Evolutionary conservation across 2,797 vertebrate genomes (phyloP), one percentile per base, ranked within the genome.

Genomic region (Channa striata): DNA sequence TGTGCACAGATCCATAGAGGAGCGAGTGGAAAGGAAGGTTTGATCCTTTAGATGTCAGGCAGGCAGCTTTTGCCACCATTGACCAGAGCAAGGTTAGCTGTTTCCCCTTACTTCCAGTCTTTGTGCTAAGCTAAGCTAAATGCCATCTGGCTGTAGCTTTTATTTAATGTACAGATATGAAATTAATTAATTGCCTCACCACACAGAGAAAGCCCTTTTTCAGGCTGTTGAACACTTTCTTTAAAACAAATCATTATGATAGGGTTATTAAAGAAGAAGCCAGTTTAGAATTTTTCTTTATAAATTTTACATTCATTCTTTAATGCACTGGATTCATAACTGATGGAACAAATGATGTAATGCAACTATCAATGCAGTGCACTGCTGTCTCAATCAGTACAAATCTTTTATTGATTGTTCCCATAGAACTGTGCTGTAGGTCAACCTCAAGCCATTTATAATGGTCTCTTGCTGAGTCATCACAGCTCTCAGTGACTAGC

Each of bases 401-500:
- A n/a, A 34, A 25, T 6, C 47, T 33, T n/a, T 52, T 51, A 56
- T 58, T 46, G 48, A 21, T 36, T 51, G 11, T 60, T 48, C 50
- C 37, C 36, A 20, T 58, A 23, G 33, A 25, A 12, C 56, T n/a
- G 13, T 36, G 19, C 56, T 21, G 13, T 36, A 51, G 54, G 61
- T 60, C 60, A 42, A 16, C 40, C 30, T n/a, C 13, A 67, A 48
- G 47, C 48, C 30, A 10, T 52, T 44, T 48, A 12, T 36, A 37
- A 42, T 42, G 16, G 40, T n/a, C 42, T 42, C 13, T 14, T 17
- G 25, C 51, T 48, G 33, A 61, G 37, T 44, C 3, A 11, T 51
- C 59, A 42, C 2, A 16, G 12, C 20, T 25, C 21, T 11, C n/a
- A 37, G n/a, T 20, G 42, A 20, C 49, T 51, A n/a, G 21, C 34